These are phyloP conservation scores for Melinopterus prodromus DNA, from an alignment of 2,888 invertebrate genomes.

Conservation along the genomic window DNA sequence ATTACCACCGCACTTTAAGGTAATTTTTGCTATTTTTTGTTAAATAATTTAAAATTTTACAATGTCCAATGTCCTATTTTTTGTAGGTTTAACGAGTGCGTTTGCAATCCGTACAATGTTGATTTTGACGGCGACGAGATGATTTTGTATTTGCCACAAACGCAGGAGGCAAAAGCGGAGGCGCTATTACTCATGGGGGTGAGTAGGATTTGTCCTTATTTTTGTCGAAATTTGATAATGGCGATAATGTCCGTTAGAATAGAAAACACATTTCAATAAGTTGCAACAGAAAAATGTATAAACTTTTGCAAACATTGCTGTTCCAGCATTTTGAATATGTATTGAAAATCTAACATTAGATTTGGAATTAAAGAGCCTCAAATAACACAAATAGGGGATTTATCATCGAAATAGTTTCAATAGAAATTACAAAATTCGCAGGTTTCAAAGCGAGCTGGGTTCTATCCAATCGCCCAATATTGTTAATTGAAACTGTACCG, in stretches of 20 bases:
- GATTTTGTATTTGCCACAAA: conserved; percentile 98
- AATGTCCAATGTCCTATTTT: background rate
- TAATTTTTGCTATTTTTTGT: conserved; percentile 52
- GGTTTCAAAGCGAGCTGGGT: no score
- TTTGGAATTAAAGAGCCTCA: no score
- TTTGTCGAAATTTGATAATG: background rate
- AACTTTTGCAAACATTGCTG: no score
- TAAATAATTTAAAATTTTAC: conserved; percentile 6
- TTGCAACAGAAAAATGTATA: no score
- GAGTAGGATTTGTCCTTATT: conserved; percentile 51
- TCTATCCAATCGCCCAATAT: no score
- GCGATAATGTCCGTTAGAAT: background rate
- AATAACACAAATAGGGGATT: no score
- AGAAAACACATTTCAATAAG: background rate
- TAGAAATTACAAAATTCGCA: no score
- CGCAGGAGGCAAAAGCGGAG: conserved; percentile 98
- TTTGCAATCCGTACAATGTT: conserved; percentile 98
- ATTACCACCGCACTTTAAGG: conserved; percentile 85
- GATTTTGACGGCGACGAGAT: conserved; percentile 99
- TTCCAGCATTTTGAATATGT: no score
- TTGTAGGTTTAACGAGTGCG: conserved; percentile 95
- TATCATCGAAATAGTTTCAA: no score
- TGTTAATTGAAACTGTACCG: no score
- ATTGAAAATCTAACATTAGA: no score
- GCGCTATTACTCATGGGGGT: conserved; percentile 96